phyloP scores from a whole-genome alignment of 92 coral and sea anemone species.

The Micromussa lordhowensis region DNA sequence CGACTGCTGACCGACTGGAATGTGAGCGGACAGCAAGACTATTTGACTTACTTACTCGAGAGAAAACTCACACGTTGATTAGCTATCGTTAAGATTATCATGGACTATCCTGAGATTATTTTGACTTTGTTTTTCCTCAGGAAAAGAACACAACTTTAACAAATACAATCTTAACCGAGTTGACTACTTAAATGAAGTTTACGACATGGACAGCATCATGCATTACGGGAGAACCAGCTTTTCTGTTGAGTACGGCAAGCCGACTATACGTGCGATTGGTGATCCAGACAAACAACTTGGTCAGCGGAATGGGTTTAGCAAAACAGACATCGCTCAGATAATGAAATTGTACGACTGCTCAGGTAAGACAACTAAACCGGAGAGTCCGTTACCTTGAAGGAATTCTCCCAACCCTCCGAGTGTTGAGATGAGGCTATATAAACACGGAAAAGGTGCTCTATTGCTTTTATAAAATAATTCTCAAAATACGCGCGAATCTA shows the following conservation, averaged over 20 bases:
- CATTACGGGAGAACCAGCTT: constrained; percentile 81
- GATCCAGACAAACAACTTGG: constrained; percentile 65
- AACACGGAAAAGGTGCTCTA: too few relatives aligned
- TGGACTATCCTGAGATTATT: too few relatives aligned
- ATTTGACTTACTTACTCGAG: too few relatives aligned
- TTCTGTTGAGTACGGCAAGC: constrained; percentile 46
- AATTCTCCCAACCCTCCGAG: too few relatives aligned
- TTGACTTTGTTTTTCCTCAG: constrained; percentile 25
- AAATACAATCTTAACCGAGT: constrained; percentile 63
- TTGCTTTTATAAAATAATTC: too few relatives aligned
- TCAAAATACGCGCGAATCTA: too few relatives aligned
- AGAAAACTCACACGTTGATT: too few relatives aligned
- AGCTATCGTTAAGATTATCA: too few relatives aligned
- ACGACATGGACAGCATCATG: constrained; percentile 83
- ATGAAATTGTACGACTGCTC: constrained; percentile 83
- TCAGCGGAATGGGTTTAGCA: constrained; percentile 73
- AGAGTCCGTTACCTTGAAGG: too few relatives aligned
- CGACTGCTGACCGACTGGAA: too few relatives aligned
- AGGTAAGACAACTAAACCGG: constrained; percentile 28
- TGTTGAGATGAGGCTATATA: too few relatives aligned
- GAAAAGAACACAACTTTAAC: constrained; percentile 71
- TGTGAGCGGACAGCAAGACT: too few relatives aligned
- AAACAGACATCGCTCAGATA: constrained; percentile 69
- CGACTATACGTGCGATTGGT: constrained; percentile 70
- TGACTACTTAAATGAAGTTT: constrained; percentile 65